Evolutionary conservation across 64 coral and sea anemone genomes (phyloP).

Genomic region (Catalaphyllia jardinei): DNA sequence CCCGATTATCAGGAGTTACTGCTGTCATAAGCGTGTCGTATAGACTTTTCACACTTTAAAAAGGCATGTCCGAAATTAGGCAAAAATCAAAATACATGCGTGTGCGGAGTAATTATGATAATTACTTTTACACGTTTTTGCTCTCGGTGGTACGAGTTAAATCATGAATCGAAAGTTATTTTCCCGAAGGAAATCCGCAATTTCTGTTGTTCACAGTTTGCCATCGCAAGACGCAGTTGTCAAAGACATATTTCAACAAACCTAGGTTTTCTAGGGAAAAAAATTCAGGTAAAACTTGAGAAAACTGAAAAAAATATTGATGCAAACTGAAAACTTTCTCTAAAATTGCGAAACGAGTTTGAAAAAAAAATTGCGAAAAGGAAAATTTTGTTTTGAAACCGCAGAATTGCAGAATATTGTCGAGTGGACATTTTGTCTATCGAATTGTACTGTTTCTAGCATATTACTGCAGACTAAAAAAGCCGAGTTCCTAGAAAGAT

Average conservation of each 20-base stretch:
- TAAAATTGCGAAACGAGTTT: no score
- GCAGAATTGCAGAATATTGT: no score
- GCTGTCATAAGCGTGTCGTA: background rate
- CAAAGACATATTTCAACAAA: background rate
- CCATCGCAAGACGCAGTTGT: background rate
- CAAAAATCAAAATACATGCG: background rate
- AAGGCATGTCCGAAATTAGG: background rate
- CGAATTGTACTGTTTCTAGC: no score
- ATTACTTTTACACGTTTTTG: background rate
- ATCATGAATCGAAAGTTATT: background rate
- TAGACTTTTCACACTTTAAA: background rate
- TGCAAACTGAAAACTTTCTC: no score
- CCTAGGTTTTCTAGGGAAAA: no score
- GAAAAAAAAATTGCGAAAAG: no score
- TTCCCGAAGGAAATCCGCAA: background rate
- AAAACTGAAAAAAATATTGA: no score
- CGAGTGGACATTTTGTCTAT: no score
- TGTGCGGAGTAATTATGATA: background rate
- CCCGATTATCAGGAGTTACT: background rate
- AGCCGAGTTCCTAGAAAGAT: no score
- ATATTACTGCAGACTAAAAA: no score
- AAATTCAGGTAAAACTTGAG: no score
- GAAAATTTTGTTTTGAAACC: no score
- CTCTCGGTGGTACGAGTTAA: background rate
- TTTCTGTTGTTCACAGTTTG: conserved; percentile 7